These are phyloP conservation scores for Nothocercus nigrocapillus DNA, from an alignment of 2,113 vertebrate genomes.

Conservation along the genomic window DNA sequence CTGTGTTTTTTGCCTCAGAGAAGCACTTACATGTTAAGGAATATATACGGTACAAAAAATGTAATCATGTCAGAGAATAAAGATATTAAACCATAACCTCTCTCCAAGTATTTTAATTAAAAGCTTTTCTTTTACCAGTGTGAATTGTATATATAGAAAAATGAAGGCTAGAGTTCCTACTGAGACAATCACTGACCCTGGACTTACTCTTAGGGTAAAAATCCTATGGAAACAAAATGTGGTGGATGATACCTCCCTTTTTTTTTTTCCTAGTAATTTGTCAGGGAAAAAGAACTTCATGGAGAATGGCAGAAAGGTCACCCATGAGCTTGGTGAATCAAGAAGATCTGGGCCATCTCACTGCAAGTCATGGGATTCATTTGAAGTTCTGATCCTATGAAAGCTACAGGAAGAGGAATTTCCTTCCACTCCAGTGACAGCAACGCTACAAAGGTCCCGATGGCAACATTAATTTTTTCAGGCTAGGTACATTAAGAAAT, in stretches of 20 bases:
- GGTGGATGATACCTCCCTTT: background rate
- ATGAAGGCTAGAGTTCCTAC: background rate
- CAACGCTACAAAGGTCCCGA: background rate
- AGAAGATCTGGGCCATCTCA: no score
- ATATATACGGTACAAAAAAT: background rate
- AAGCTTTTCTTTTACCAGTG: background rate
- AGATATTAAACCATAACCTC: background rate
- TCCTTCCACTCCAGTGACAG: background rate
- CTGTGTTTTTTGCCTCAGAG: conserved; percentile 71
- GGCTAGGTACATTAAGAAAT: background rate
- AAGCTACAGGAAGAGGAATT: background rate
- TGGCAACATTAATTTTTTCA: background rate
- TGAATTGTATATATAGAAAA: background rate
- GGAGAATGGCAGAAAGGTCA: background rate
- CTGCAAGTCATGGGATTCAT: background rate
- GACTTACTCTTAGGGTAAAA: background rate
- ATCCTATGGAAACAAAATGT: background rate
- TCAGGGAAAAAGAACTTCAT: background rate
- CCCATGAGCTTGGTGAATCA: background rate
- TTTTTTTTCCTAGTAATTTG: background rate
- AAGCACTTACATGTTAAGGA: conserved; percentile 78
- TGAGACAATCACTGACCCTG: background rate
- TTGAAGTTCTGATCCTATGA: background rate
- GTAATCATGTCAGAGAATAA: background rate
- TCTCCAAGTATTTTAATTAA: background rate